These are phyloP conservation scores for Mus pahari DNA, from an alignment of 2,113 vertebrate genomes.

Conservation along the genomic window DNA sequence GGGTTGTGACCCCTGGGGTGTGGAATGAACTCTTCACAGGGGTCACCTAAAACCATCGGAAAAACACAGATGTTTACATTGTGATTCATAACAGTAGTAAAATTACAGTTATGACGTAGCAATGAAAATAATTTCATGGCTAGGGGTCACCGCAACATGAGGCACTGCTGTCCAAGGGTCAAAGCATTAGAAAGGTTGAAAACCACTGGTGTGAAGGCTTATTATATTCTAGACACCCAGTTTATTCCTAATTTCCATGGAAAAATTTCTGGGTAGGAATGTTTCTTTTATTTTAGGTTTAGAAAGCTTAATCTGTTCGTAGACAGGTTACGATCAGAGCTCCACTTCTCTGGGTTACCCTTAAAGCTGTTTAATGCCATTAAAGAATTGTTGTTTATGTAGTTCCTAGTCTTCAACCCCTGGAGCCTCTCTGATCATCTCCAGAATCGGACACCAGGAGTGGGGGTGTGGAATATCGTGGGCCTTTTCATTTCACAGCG, in stretches of 20 bases:
- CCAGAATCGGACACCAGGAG: neutral
- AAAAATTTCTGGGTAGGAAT: neutral
- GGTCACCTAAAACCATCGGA: neutral
- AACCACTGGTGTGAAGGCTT: neutral
- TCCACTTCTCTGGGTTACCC: neutral
- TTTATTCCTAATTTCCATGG: conserved; percentile 30
- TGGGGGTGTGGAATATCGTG: neutral
- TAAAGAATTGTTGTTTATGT: neutral
- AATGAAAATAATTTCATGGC: neutral
- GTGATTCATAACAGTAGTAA: neutral
- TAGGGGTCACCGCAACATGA: too few species aligned
- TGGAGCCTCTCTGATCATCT: neutral
- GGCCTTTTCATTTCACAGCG: neutral
- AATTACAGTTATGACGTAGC: neutral
- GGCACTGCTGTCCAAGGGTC: neutral
- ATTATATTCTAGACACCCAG: conserved; percentile 3
- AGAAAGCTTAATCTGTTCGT: neutral
- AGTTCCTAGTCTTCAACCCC: neutral
- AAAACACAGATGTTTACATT: neutral
- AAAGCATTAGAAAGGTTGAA: neutral
- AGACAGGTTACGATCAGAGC: neutral
- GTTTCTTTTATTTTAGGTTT: neutral
- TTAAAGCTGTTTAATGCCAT: neutral
- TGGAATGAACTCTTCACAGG: neutral
- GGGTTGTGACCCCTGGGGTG: neutral